Percentiles rank a stretch among this genome's conserved stretches.
Conservation (phyloP, 2,888 invertebrate genomes). For the Cantharis nigra region DNA sequence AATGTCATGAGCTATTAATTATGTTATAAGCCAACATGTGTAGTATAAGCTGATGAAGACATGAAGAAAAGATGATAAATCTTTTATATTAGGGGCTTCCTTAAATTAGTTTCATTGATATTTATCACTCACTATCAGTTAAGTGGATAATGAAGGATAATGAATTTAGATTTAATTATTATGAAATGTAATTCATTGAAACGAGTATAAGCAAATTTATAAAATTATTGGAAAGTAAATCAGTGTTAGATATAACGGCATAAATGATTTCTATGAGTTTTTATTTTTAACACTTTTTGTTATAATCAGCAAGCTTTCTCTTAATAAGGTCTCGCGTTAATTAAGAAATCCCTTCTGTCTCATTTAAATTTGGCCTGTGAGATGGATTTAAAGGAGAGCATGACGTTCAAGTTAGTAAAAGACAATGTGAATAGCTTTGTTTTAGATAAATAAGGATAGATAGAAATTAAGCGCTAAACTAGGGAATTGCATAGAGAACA, state of each 20-base stretch:
- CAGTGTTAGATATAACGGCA: background rate
- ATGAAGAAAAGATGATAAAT: background rate
- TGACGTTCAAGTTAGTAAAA: constrained; percentile 1
- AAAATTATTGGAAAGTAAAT: background rate
- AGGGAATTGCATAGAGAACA: constrained; percentile 14
- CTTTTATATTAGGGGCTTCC: background rate
- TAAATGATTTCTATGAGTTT: background rate
- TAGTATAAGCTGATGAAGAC: background rate
- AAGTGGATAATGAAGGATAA: background rate
- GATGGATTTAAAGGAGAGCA: constrained; percentile 7
- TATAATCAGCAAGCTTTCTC: constrained; percentile 8
- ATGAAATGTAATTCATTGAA: background rate
- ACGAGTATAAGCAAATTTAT: background rate
- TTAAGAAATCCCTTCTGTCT: constrained; percentile 18
- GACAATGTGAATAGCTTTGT: constrained; percentile 3
- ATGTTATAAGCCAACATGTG: constrained; percentile 9
- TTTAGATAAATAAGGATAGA: constrained; percentile 8
- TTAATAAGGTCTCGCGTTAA: constrained; percentile 15
- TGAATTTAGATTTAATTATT: background rate
- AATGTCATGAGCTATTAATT: constrained; percentile 14
- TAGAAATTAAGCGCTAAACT: constrained; percentile 11
- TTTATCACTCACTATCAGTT: background rate
- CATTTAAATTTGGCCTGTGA: constrained; percentile 14
- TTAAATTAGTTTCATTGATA: background rate
- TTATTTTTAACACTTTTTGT: background rate